These are phyloP conservation scores for Molanna angustata DNA, from an alignment of 2,888 invertebrate species.

Conservation along the genomic window DNA sequence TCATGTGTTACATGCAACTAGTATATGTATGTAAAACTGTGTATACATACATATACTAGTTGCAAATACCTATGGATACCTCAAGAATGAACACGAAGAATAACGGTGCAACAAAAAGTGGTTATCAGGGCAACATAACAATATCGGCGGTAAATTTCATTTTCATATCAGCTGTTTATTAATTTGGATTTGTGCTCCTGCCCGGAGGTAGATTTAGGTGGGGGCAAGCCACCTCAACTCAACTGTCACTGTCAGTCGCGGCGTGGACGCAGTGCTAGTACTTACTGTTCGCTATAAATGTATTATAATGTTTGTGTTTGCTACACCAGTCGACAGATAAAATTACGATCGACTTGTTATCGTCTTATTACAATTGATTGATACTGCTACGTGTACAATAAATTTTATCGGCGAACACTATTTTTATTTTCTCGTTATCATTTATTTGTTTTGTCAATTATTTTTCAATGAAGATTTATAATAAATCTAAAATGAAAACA, in stretches of 20 bases:
- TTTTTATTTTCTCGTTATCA: no score
- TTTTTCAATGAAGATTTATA: slow-evolving; percentile 19
- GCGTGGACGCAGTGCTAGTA: slow-evolving; percentile 11
- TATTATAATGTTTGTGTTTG: no score
- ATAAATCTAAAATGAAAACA: slow-evolving; percentile 23
- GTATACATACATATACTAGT: no score
- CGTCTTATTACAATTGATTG: slow-evolving; percentile 11
- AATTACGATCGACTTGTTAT: slow-evolving; percentile 13
- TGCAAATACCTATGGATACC: no score
- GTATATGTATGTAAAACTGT: no score
- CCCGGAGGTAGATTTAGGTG: slow-evolving; percentile 6
- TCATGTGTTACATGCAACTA: no score
- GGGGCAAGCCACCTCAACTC: slow-evolving; percentile 13
- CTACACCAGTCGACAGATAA: slow-evolving; percentile 1
- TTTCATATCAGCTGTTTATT: slow-evolving; percentile 18
- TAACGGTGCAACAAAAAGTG: no score
- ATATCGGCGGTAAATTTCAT: slow-evolving; percentile 8
- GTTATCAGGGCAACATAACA: slow-evolving; percentile 4
- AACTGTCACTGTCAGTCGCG: slow-evolving; percentile 16
- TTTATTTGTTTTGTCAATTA: background rate
- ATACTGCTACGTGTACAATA: slow-evolving; percentile 17
- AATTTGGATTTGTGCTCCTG: slow-evolving; percentile 8
- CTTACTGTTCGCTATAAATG: no score
- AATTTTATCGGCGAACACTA: no score
- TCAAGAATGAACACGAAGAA: no score